A percentile compares a stretch with the other conserved stretches of the same genome.
phyloP scores from a whole-genome alignment of 2,888 invertebrate genomes.

The Pogonocherus hispidulus region DNA sequence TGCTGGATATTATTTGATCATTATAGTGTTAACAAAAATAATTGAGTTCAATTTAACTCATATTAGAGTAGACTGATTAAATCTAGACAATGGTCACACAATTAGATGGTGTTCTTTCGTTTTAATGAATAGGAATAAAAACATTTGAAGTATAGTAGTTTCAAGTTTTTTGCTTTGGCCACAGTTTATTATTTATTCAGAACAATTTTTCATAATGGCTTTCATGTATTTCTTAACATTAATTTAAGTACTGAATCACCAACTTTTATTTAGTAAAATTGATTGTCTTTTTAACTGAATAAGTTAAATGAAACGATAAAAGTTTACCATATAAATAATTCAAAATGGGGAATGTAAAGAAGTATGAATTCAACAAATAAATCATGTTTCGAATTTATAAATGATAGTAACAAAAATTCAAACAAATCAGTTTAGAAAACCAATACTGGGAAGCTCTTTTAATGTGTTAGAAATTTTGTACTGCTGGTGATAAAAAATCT shows the following conservation, averaged over 20 bases:
- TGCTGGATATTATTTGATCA: too few species aligned
- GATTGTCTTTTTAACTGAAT: slow-evolving; percentile 4
- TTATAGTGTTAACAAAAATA: too few species aligned
- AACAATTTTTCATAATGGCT: not conserved
- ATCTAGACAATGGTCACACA: too few species aligned
- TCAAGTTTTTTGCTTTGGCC: too few species aligned
- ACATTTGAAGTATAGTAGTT: too few species aligned
- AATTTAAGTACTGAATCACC: not conserved
- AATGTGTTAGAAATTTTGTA: slow-evolving; percentile 42
- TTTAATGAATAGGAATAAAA: too few species aligned
- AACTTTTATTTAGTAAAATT: not conserved
- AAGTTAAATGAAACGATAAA: too few species aligned
- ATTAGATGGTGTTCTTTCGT: too few species aligned
- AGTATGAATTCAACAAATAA: slow-evolving; percentile 35
- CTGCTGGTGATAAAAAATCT: slow-evolving; percentile 42
- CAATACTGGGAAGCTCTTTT: slow-evolving; percentile 38
- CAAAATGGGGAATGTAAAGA: slow-evolving; percentile 44
- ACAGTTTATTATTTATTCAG: too few species aligned
- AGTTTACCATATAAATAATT: not conserved
- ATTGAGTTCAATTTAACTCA: too few species aligned
- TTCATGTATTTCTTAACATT: not conserved
- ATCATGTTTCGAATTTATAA: too few species aligned
- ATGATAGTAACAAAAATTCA: not conserved
- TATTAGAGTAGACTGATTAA: too few species aligned
- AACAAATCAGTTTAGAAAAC: slow-evolving; percentile 4